phyloP scores from a whole-genome alignment of 2,888 invertebrate species.

The Melipona beecheii region DNA sequence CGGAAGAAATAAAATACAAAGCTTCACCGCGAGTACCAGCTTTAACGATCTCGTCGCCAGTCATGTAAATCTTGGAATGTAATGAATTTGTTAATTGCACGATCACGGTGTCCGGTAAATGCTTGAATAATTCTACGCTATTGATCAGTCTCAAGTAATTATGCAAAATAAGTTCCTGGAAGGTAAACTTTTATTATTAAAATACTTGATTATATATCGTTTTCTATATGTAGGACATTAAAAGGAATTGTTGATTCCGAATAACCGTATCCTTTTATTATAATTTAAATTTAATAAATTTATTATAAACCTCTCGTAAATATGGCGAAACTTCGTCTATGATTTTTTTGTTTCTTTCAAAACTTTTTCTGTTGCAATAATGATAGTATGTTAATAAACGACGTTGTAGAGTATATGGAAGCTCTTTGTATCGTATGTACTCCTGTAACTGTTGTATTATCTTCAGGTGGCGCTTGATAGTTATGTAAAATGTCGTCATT shows the following conservation, averaged over 20 bases:
- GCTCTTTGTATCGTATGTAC: slow-evolving; percentile 83
- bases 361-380: slow-evolving; percentile 82
- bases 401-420: slow-evolving; percentile 80
- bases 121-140: slow-evolving; percentile 81
- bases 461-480: slow-evolving; percentile 70
- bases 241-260: too few species aligned
- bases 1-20: slow-evolving; percentile 83
- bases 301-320: slow-evolving; percentile 75
- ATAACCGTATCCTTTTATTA: background rate
- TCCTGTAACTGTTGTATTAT: slow-evolving; percentile 82
- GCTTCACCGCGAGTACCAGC: slow-evolving; percentile 79
- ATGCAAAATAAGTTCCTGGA: slow-evolving; percentile 81
- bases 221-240: background rate
- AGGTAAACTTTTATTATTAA: background rate
- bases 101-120: slow-evolving; percentile 78
- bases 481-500: slow-evolving; percentile 69
- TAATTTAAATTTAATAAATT: background rate
- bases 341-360: slow-evolving; percentile 82
- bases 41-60: slow-evolving; percentile 82
- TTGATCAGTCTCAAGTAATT: slow-evolving; percentile 79
- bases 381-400: slow-evolving; percentile 81
- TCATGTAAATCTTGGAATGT: slow-evolving; percentile 80
- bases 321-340: slow-evolving; percentile 81
- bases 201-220: background rate
- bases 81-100: slow-evolving; percentile 77